Conservation (phyloP, 2,888 invertebrate species). For the Eutolmus rufibarbis region DNA sequence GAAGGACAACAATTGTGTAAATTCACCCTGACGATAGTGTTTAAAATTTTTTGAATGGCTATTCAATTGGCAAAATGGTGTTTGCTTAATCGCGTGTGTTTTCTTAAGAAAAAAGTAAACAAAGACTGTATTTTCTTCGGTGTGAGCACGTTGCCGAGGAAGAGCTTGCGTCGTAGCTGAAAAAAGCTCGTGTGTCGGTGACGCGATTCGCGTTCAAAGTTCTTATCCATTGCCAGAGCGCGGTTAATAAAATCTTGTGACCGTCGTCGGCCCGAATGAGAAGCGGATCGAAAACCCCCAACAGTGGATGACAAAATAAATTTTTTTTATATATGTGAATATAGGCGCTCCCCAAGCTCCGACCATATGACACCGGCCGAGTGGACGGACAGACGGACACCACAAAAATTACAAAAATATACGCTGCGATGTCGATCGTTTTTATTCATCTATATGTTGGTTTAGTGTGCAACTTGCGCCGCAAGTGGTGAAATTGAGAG, state of each 20-base stretch:
- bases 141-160: neutral
- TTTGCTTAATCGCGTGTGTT: neutral
- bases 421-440: neutral
- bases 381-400: neutral
- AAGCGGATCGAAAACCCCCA: neutral
- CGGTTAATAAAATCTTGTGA: neutral
- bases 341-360: neutral
- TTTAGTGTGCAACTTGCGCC: neutral
- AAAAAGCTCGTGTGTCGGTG: neutral
- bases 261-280: neutral
- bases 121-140: neutral
- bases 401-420: neutral
- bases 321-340: neutral
- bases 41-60: neutral
- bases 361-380: neutral
- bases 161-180: neutral
- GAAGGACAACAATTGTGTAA: neutral
- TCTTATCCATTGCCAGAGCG: constrained; percentile 5
- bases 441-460: neutral
- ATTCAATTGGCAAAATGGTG: neutral
- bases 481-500: neutral
- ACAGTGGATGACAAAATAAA: neutral
- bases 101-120: neutral
- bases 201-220: constrained; percentile 24
- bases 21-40: neutral